phyloP scores from a whole-genome alignment of 2,888 invertebrate species.

The Lasioglossum malachurum region DNA sequence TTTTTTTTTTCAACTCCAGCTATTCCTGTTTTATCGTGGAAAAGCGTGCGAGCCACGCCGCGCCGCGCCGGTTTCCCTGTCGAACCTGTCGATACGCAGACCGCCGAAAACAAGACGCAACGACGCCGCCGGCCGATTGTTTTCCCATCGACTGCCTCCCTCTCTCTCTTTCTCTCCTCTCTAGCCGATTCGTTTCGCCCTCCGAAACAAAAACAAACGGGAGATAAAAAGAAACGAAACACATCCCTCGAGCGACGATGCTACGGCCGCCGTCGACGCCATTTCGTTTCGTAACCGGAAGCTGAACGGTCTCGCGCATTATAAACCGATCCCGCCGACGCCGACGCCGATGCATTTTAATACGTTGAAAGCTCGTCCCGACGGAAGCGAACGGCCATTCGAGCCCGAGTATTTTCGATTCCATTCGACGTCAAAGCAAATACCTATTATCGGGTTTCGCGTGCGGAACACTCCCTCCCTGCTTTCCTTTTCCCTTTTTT shows the following conservation, averaged over 20 bases:
- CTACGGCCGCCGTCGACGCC: background rate
- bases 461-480: background rate
- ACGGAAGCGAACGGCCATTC: constrained; percentile 4
- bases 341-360: constrained; percentile 12
- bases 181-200: background rate
- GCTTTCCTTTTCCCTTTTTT: background rate
- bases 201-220: background rate
- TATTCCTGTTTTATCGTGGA: background rate
- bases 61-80: constrained; percentile 11
- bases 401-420: constrained; percentile 11
- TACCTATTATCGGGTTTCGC: constrained; percentile 28
- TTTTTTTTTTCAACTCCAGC: background rate
- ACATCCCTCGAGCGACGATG: background rate
- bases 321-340: constrained; percentile 21
- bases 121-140: constrained; percentile 8
- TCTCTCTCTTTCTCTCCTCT: background rate
- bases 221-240: background rate
- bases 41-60: background rate
- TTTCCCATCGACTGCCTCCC: background rate
- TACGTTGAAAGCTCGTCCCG: constrained; percentile 17
- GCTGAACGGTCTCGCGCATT: constrained; percentile 10
- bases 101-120: constrained; percentile 19
- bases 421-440: constrained; percentile 23
- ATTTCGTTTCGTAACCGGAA: constrained; percentile 12
- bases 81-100: constrained; percentile 19